Base-by-base conservation (phyloP, 2,888 invertebrate species). In the Drosophila phalerata region DNA sequence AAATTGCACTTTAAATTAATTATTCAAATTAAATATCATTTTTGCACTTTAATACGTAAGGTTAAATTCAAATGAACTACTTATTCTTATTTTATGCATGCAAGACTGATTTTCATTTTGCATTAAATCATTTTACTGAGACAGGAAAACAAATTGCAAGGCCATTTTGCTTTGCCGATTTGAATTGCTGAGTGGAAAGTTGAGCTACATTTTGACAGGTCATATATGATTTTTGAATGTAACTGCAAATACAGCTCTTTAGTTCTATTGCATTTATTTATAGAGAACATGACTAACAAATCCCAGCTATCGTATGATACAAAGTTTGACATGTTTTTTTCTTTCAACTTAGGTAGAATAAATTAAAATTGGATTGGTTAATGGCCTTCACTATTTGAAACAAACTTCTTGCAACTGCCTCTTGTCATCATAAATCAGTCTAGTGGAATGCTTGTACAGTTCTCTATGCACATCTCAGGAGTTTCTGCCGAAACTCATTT, bases 401-500 rank as follows among this genome's bases (percentile, higher is more conserved):
- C 19, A 43, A 63, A 63, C 40, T 58, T 62, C n/a, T 72, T 22
- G 38, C 10, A 57, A 42, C 68, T 61, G 78, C 52, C 60, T 40
- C 48, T 22, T 65, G 78, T 58, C 73, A 45, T 51, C 55, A 72
- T 75, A 75, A 72, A 79, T 75, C 84, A 81, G 49, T 37, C 66
- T 52, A 56, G 58, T 45, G 58, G 57, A 70, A 70, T 53, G 71
- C 70, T 68, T 76, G 68, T 69, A 85, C 85, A 81, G 71, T 87
- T 81, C 68, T 64, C 45, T 58, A 67, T 70, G 71, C 55, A 68
- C 61, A 64, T 60, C 72, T 57, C 19, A 66, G 56, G 47, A 51
- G 60, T 42, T 64, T 76, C 71, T 53, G 49, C 62, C 86, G 72
- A 86, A 84, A 81, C 87, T 81, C 73, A 81, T 77, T 81, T 73